Percentiles rank a stretch among this genome's conserved stretches.
phyloP scores from a whole-genome alignment of 92 coral and sea anemone species.

The Parazoanthus swiftii region DNA sequence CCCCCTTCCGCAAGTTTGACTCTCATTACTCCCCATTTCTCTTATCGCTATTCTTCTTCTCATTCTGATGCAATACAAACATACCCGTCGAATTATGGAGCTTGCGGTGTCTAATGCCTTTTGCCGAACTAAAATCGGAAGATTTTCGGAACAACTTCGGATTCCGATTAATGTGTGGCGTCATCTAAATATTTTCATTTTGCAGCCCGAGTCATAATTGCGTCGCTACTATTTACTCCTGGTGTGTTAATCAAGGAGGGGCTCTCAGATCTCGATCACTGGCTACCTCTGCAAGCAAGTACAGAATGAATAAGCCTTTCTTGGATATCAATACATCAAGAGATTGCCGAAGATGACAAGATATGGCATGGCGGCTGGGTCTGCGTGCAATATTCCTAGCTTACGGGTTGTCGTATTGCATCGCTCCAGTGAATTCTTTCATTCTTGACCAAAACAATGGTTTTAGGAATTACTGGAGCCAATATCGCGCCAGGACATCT shows the following conservation, averaged over 20 bases:
- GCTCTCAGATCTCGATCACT: not conserved
- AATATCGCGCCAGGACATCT: constrained; percentile 2
- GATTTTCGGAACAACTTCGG: constrained; percentile 36
- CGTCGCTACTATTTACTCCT: constrained; percentile 30
- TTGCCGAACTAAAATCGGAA: not conserved
- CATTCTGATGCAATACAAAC: no score
- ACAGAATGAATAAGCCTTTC: not conserved
- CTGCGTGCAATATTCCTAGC: constrained; percentile 26
- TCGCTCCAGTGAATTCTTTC: not conserved
- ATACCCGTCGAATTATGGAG: no score
- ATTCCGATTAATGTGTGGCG: constrained; percentile 21
- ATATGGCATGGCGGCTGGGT: constrained; percentile 33
- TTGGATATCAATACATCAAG: not conserved
- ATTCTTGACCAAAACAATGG: constrained; percentile 15
- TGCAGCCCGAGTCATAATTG: constrained; percentile 13
- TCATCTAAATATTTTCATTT: constrained; percentile 36
- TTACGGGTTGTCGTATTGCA: constrained; percentile 8
- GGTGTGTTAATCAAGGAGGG: constrained; percentile 32
- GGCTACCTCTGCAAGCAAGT: not conserved
- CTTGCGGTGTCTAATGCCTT: no score
- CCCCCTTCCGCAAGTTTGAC: no score
- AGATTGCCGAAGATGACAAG: constrained; percentile 36
- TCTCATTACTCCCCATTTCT: no score
- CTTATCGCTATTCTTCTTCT: no score
- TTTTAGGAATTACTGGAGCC: constrained; percentile 26